phyloP scores from a whole-genome alignment of 1,140 invertebrate genomes.

The Calosoma granatense region DNA sequence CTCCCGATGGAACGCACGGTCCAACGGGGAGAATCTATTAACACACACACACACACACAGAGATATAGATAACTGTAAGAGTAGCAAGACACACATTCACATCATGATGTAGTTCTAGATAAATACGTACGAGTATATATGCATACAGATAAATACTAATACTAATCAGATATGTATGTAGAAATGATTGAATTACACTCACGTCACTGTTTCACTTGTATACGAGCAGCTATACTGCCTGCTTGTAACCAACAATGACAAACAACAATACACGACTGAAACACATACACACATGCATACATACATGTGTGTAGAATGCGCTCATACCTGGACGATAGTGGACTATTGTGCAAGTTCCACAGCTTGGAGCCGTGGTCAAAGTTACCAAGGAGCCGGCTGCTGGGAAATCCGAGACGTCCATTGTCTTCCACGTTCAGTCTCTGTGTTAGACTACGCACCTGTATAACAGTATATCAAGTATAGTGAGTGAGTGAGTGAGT shows the following conservation, averaged over 20 bases:
- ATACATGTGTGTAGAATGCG: no score
- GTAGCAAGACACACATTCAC: no score
- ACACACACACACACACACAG: no score
- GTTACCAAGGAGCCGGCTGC: conserved; percentile 38
- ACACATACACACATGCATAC: conserved; percentile 10
- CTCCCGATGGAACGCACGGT: conserved; percentile 27
- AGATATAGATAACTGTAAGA: no score
- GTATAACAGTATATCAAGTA: conserved; percentile 15
- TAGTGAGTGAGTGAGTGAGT: not conserved
- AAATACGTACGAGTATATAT: no score
- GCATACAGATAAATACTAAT: no score
- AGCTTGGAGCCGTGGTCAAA: conserved; percentile 32
- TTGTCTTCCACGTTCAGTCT: conserved; percentile 72
- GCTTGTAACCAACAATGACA: conserved; percentile 2
- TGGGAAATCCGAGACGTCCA: conserved; percentile 44
- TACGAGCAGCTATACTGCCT: conserved; percentile 12
- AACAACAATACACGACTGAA: conserved; percentile 7
- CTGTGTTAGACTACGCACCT: conserved; percentile 75
- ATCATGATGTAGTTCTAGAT: no score
- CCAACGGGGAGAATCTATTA: conserved; percentile 28
- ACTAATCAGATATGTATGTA: no score
- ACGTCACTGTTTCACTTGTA: conserved; percentile 13
- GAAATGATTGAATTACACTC: not conserved
- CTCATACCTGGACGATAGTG: conserved; percentile 1
- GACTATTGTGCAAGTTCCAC: conserved; percentile 20